Evolutionary conservation across 1,140 invertebrate genomes (phyloP).

Genomic region (Onthophagus taurus): DNA sequence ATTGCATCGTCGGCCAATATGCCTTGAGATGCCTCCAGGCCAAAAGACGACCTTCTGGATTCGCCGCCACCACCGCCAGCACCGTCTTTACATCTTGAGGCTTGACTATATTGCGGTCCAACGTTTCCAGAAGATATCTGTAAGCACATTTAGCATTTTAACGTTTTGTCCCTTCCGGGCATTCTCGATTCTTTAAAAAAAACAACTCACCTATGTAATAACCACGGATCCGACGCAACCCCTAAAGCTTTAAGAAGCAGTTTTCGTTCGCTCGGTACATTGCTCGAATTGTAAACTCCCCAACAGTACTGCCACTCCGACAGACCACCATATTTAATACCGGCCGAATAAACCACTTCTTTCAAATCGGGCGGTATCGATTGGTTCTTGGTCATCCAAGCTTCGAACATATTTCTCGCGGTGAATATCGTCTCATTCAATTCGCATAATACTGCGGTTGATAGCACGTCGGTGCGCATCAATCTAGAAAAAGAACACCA

Average conservation of each 20-base stretch:
- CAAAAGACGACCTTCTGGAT: constrained; percentile 58
- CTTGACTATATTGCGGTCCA: constrained; percentile 56
- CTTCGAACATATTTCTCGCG: constrained; percentile 51
- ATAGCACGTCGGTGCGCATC: constrained; percentile 30
- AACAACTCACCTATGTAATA: constrained; percentile 46
- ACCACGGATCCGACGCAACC: constrained; percentile 58
- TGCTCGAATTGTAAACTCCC: constrained; percentile 56
- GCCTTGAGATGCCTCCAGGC: constrained; percentile 70
- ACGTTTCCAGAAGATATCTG: constrained; percentile 49
- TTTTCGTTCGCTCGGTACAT: constrained; percentile 55
- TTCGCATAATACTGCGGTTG: constrained; percentile 50
- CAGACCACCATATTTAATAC: constrained; percentile 57
- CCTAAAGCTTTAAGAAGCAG: constrained; percentile 62
- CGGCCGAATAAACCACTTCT: constrained; percentile 64
- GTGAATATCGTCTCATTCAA: constrained; percentile 52
- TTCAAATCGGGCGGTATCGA: constrained; percentile 59
- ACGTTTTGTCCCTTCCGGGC: no score
- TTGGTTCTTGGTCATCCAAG: constrained; percentile 53
- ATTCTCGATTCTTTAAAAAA: no score
- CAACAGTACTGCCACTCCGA: constrained; percentile 69
- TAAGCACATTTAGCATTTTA: constrained; percentile 12
- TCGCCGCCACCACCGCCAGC: constrained; percentile 57
- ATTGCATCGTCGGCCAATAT: constrained; percentile 58
- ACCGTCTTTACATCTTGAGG: constrained; percentile 61
- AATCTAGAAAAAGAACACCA: constrained; percentile 29